Percentiles rank a stretch among this genome's conserved stretches.
Evolutionary conservation across 2,888 invertebrate genomes (phyloP).

Genomic region (Branchellion lobata): DNA sequence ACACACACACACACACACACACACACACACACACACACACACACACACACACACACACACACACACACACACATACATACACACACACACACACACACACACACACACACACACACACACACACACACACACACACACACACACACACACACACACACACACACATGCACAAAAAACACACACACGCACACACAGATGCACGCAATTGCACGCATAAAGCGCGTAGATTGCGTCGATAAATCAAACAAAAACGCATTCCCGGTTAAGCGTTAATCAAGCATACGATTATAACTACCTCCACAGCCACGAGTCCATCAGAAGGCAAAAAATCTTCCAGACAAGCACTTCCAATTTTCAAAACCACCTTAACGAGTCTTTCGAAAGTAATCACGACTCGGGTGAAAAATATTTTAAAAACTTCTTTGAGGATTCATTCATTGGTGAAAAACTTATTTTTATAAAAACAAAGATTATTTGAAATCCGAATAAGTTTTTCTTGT

Average conservation of each 20-base stretch:
- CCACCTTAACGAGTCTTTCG: too few relatives aligned
- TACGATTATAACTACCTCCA: too few relatives aligned
- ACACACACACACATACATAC: too few relatives aligned
- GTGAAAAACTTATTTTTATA: too few relatives aligned
- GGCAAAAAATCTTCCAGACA: too few relatives aligned
- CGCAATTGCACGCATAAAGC: background rate
- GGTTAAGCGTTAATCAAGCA: background rate
- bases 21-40: background rate
- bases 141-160: background rate
- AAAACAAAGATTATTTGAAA: too few relatives aligned
- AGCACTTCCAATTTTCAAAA: too few relatives aligned
- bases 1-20: background rate
- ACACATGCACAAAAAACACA: background rate
- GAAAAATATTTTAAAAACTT: too few relatives aligned
- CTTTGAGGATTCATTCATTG: too few relatives aligned
- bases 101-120: background rate
- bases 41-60: background rate
- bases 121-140: background rate
- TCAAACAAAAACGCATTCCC: background rate
- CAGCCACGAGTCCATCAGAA: too few relatives aligned
- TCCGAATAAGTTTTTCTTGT: too few relatives aligned
- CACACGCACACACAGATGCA: background rate
- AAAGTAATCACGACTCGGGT: too few relatives aligned
- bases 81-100: background rate
- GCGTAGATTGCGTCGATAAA: conserved; percentile 7